These are phyloP conservation scores for Gambusia affinis DNA, from an alignment of 2,113 vertebrate species.

Conservation along the genomic window DNA sequence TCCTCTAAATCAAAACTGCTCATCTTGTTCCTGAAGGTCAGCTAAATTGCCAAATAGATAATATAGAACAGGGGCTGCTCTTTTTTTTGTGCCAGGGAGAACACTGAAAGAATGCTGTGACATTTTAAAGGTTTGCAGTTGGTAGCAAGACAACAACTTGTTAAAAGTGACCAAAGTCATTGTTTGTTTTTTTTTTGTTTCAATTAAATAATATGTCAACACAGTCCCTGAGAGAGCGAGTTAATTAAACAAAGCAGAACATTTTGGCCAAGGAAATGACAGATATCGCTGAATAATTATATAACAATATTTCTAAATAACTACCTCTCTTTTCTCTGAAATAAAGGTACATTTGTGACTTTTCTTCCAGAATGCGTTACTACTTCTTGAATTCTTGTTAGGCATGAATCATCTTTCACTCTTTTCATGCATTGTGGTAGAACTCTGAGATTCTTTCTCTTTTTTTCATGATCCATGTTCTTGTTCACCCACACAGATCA, in stretches of 20 bases:
- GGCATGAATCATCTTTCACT: background rate
- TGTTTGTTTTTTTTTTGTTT: background rate
- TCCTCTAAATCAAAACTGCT: constrained; percentile 35
- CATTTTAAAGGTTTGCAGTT: constrained; percentile 49
- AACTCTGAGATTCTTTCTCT: constrained; percentile 1
- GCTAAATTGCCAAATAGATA: constrained; percentile 50
- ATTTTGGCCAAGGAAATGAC: background rate
- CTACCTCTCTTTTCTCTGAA: background rate
- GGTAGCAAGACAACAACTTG: constrained; percentile 51
- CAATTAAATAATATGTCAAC: constrained; percentile 11
- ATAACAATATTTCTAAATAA: background rate
- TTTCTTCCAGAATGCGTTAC: constrained; percentile 10
- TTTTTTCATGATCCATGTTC: constrained; percentile 15
- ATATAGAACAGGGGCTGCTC: constrained; percentile 39
- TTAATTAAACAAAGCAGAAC: constrained; percentile 26
- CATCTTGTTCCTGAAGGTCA: constrained; percentile 52
- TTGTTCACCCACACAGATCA: constrained; percentile 18
- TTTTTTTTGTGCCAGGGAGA: constrained; percentile 53
- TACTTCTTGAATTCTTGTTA: constrained; percentile 2
- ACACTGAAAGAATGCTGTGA: constrained; percentile 38
- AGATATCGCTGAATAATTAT: background rate
- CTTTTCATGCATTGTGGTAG: constrained; percentile 6
- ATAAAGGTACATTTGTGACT: constrained; percentile 11
- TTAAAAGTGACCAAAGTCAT: constrained; percentile 50
- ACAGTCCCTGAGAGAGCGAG: constrained; percentile 12